phyloP scores from a whole-genome alignment of 2,797 vertebrate species.

The Gymnoscopelus microlampas region DNA sequence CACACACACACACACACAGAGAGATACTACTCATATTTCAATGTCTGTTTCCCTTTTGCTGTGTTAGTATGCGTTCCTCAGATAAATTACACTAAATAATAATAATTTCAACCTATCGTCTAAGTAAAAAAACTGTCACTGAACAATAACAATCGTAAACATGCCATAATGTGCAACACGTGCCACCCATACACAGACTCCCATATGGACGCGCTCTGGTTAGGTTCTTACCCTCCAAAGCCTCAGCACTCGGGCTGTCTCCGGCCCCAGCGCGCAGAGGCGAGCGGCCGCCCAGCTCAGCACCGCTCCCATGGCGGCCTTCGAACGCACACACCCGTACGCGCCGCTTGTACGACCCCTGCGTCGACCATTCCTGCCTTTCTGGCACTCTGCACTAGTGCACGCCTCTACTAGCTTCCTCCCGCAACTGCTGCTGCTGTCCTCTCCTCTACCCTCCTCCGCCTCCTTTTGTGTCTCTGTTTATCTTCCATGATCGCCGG shows the following conservation, averaged over 20 bases:
- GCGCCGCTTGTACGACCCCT: background rate
- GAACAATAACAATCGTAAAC: too few relatives aligned
- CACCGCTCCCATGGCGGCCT: conserved; percentile 64
- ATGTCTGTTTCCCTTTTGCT: too few relatives aligned
- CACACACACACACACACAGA: background rate
- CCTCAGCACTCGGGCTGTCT: conserved; percentile 34
- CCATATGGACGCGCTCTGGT: background rate
- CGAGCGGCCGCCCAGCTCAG: conserved; percentile 67
- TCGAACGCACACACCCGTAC: conserved; percentile 22
- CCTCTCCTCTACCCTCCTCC: conserved; percentile 5
- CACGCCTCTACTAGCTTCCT: too few relatives aligned
- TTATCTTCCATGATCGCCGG: conserved; percentile 42
- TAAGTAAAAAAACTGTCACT: too few relatives aligned
- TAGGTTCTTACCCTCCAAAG: conserved; percentile 64
- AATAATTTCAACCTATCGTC: too few relatives aligned
- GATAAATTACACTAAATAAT: too few relatives aligned
- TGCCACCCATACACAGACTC: background rate
- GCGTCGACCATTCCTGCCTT: background rate
- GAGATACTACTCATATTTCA: too few relatives aligned
- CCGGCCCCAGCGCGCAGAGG: conserved; percentile 51
- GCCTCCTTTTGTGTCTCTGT: conserved; percentile 25
- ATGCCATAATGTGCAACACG: too few relatives aligned
- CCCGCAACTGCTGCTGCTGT: background rate
- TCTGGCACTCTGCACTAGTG: background rate
- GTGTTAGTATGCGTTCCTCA: too few relatives aligned